Evolutionary conservation across 2,797 vertebrate species (phyloP), one percentile per base, ranked within the genome.

Genomic region (Cynopterus sphinx): DNA sequence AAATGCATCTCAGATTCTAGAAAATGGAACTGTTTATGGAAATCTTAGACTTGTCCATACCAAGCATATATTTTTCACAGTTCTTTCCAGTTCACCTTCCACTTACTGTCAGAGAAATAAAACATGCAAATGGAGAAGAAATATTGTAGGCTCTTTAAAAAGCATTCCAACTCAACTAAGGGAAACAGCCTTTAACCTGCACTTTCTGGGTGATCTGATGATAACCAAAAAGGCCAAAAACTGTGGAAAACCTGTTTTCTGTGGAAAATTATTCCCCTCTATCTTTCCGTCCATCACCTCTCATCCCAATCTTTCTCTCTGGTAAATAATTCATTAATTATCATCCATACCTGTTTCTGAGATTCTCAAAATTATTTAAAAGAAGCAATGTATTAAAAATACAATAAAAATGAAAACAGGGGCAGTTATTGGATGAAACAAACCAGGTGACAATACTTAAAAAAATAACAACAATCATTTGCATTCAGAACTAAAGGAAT

Each of bases 1-100:
- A 95, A 96, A 83, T 88, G 94, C 57, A 87, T 94, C 94, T 95
- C 68, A 87, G 88, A 91, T 43, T 33, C 13, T 68, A 51, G 82
- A 89, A 89, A 92, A 92, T 89, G 75, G 55, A 93, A 68, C 17
- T 77, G 15, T 36, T 65, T 85, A 43, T 79, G 51, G 68, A 92
- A 95, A 88, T 71, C 65, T 89, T 82, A 96, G 79, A 55, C 26
- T 87, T 33, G 70, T 51, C 55, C 55, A 28, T 68, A 70, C 9
- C 67, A 61, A 81, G 68, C 17, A n/a, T 88, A 8, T 51, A 65
- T 73, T 79, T 96, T 90, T 61, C 67, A 67, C 65, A 74, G 46
- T 87, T 95, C 67, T 88, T 91, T 81, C 57, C 57, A 77, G 51
- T 39, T 94, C 5, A 28, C 39, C 43, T 95, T 46, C 65, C 65